A percentile compares a stretch with the other conserved stretches of the same genome.
Conservation (phyloP, 2,797 vertebrate genomes). For the Tinamus major region DNA sequence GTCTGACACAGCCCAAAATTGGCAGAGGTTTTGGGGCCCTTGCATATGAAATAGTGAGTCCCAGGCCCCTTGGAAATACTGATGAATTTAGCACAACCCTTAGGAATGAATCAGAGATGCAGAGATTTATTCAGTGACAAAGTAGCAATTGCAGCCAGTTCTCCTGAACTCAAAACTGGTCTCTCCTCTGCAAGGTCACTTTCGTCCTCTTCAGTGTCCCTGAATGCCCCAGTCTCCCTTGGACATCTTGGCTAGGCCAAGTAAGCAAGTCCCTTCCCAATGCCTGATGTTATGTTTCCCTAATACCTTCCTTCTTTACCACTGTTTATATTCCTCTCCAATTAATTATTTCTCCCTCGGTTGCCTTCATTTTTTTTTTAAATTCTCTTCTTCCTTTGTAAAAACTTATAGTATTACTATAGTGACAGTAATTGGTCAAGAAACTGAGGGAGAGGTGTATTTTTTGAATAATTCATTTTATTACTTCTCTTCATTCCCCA, state of each 20-base stretch:
- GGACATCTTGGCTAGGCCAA: background rate
- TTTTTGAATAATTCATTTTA: slow-evolving; percentile 56
- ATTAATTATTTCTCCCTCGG: background rate
- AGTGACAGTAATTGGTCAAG: slow-evolving; percentile 43
- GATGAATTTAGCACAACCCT: background rate
- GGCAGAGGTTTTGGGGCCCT: background rate
- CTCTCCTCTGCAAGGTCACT: background rate
- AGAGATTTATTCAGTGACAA: background rate
- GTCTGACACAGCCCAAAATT: background rate
- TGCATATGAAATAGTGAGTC: background rate
- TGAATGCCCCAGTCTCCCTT: background rate
- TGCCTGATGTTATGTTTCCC: background rate
- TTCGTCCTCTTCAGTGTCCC: background rate
- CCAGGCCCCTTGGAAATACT: background rate
- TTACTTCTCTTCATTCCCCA: slow-evolving; percentile 44
- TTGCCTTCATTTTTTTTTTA: slow-evolving; percentile 15
- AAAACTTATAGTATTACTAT: slow-evolving; percentile 32
- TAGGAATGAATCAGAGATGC: background rate
- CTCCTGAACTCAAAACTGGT: background rate
- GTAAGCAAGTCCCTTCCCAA: background rate
- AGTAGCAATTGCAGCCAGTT: background rate
- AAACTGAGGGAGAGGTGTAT: slow-evolving; percentile 2
- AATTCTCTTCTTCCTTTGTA: slow-evolving; percentile 28
- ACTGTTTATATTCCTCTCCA: background rate
- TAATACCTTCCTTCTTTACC: background rate